Percentiles rank a stretch among this genome's conserved stretches.
These are phyloP conservation scores for Lasioglossum baleicum DNA, from an alignment of 1,140 invertebrate species.

Conservation along the genomic window DNA sequence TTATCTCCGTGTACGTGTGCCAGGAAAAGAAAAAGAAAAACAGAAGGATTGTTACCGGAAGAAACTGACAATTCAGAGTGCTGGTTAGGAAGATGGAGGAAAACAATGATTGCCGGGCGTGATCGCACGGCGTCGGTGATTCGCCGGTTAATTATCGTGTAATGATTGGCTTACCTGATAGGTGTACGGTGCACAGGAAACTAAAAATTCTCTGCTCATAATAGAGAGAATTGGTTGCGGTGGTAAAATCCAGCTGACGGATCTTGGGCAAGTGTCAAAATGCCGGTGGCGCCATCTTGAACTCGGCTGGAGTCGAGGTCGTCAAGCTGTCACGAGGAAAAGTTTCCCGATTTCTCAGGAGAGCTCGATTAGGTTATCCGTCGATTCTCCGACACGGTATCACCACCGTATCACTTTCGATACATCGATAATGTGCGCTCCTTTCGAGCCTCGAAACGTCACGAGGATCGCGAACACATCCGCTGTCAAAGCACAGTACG, in stretches of 20 bases:
- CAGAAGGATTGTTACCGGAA: not conserved
- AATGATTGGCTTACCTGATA: constrained; percentile 71
- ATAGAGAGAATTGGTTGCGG: constrained; percentile 55
- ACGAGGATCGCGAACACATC: constrained; percentile 8
- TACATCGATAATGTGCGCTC: not conserved
- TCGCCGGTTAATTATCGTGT: not conserved
- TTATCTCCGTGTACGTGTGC: not conserved
- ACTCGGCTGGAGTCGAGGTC: constrained; percentile 52
- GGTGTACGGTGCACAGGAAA: constrained; percentile 74
- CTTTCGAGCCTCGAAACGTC: constrained; percentile 37
- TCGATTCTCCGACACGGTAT: not conserved
- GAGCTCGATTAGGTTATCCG: constrained; percentile 25
- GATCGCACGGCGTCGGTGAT: not conserved
- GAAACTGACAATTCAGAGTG: constrained; percentile 9
- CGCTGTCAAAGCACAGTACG: constrained; percentile 51
- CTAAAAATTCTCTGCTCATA: constrained; percentile 78
- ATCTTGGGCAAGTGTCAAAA: constrained; percentile 73
- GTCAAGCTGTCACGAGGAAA: constrained; percentile 73
- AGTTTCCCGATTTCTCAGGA: constrained; percentile 58
- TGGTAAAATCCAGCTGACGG: constrained; percentile 69
- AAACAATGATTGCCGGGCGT: not conserved
- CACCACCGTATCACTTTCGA: not conserved
- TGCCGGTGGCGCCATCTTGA: constrained; percentile 74
- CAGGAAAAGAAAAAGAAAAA: not conserved
- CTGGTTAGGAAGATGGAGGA: not conserved